Percentiles rank a stretch among this genome's conserved stretches.
phyloP scores from a whole-genome alignment of 2,888 invertebrate species.

The Drosophila incognita region DNA sequence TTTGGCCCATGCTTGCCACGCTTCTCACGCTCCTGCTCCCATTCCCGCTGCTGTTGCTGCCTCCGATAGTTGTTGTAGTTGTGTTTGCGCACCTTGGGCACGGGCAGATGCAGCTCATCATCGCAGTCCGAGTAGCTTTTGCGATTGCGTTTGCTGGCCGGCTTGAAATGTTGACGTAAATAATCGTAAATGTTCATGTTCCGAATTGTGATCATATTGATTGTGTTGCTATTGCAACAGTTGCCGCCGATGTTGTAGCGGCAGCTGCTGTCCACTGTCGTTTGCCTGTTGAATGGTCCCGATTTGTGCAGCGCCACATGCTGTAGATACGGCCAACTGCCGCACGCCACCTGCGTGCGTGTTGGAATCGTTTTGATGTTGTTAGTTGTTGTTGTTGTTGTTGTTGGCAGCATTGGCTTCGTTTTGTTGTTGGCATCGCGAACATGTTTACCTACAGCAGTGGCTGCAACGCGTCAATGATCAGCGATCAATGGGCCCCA shows the following conservation, averaged over 20 bases:
- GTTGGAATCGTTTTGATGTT: conserved; percentile 41
- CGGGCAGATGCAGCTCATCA: conserved; percentile 32
- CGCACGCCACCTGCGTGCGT: conserved; percentile 64
- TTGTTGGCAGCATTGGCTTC: conserved; percentile 51
- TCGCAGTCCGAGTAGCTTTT: conserved; percentile 21
- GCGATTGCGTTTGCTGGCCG: conserved; percentile 50
- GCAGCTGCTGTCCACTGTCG: conserved; percentile 39
- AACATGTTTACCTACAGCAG: conserved; percentile 71
- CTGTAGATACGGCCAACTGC: conserved; percentile 72
- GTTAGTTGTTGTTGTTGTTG: conserved; percentile 23
- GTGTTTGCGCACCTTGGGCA: conserved; percentile 55
- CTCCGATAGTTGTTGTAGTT: conserved; percentile 39
- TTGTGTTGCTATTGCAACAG: conserved; percentile 32
- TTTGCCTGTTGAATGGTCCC: conserved; percentile 52
- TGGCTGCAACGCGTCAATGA: conserved; percentile 84
- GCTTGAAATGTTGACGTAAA: conserved; percentile 51
- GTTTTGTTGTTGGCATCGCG: conserved; percentile 33
- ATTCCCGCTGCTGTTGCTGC: conserved; percentile 14
- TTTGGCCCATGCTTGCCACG: conserved; percentile 33
- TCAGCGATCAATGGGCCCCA: conserved; percentile 92
- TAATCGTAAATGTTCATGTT: conserved; percentile 67
- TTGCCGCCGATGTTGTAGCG: conserved; percentile 14
- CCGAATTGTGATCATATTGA: conserved; percentile 49
- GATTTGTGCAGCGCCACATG: conserved; percentile 71
- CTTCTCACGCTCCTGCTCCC: conserved; percentile 10